phyloP scores from a whole-genome alignment of 2,888 invertebrate species.

The Coleophora flavipennella region DNA sequence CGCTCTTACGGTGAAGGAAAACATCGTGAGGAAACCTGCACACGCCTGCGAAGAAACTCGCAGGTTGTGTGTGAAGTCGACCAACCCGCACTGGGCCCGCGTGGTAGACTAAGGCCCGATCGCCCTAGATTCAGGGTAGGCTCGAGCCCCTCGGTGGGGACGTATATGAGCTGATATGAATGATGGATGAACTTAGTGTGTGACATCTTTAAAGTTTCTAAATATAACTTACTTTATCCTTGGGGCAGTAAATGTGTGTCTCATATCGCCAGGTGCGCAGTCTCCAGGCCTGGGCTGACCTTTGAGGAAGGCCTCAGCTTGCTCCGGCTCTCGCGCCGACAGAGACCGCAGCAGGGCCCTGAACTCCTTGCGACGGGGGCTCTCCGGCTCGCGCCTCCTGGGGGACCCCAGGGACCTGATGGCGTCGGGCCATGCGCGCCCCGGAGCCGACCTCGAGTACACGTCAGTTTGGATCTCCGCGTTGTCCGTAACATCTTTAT shows the following conservation, averaged over 20 bases:
- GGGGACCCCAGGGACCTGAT: slow-evolving; percentile 51
- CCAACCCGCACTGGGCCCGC: no score
- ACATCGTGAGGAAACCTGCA: no score
- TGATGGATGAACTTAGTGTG: no score
- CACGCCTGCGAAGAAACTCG: no score
- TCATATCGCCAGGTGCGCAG: slow-evolving; percentile 72
- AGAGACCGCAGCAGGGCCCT: slow-evolving; percentile 75
- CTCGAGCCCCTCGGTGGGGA: no score
- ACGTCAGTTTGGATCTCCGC: slow-evolving; percentile 51
- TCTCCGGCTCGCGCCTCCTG: slow-evolving; percentile 50
- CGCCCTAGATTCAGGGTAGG: no score
- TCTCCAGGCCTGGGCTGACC: slow-evolving; percentile 81
- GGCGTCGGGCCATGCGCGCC: slow-evolving; percentile 70
- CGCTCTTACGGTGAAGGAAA: no score
- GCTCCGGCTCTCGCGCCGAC: slow-evolving; percentile 76
- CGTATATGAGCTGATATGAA: no score
- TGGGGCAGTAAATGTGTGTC: slow-evolving; percentile 59
- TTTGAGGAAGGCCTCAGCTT: slow-evolving; percentile 76
- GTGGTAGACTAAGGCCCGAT: no score
- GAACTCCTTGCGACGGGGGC: slow-evolving; percentile 67
- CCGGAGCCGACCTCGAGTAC: slow-evolving; percentile 78
- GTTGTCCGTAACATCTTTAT: slow-evolving; percentile 56
- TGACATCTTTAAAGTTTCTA: no score
- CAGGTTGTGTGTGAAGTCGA: no score
- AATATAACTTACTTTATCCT: slow-evolving; percentile 50